Percentiles rank a stretch among this genome's conserved stretches.
These are phyloP conservation scores for Semnornis frantzii DNA, from an alignment of 2,113 vertebrate genomes.

Conservation along the genomic window DNA sequence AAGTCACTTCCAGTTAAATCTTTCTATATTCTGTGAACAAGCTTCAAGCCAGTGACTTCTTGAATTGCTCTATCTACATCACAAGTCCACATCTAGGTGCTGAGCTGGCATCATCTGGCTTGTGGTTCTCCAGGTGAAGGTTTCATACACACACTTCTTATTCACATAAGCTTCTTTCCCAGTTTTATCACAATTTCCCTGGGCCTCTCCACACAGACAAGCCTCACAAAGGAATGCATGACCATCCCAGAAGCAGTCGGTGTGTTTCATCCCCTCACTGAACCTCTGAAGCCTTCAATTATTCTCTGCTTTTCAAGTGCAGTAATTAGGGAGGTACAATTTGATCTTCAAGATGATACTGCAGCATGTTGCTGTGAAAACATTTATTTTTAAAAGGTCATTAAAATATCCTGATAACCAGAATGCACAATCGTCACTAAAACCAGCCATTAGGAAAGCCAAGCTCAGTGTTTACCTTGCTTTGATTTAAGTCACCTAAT, in stretches of 20 bases:
- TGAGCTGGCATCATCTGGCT: background rate
- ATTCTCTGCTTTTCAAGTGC: accelerated
- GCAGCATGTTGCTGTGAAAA: background rate
- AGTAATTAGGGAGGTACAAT: background rate
- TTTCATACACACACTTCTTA: background rate
- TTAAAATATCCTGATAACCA: background rate
- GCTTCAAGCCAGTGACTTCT: background rate
- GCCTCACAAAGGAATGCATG: background rate
- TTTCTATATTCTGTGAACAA: background rate
- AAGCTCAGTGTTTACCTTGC: background rate
- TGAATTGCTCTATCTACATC: background rate
- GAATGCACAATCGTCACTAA: background rate
- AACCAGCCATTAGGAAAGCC: background rate
- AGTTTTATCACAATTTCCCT: background rate
- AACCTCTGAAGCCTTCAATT: background rate
- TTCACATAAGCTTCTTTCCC: background rate
- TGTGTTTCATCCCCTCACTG: background rate
- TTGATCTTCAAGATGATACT: background rate
- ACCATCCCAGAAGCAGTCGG: background rate
- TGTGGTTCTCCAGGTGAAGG: background rate
- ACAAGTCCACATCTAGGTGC: background rate
- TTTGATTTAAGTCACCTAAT: background rate
- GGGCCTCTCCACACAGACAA: background rate
- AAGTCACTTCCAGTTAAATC: background rate
- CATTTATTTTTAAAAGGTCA: background rate